Base-by-base conservation (phyloP, 2,888 invertebrate genomes). In the Acleris laterana region DNA sequence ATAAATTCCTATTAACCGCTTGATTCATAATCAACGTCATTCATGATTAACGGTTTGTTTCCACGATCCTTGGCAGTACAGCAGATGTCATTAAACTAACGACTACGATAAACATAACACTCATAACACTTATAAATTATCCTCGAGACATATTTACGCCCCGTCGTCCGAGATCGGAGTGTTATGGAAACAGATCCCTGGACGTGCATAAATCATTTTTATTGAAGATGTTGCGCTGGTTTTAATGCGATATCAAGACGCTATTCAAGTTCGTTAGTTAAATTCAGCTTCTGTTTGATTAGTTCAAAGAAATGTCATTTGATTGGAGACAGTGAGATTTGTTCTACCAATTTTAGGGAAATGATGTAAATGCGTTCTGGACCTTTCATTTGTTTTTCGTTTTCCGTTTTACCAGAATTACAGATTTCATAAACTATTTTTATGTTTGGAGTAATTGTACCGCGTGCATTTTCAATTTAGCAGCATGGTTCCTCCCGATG, bases 111-210 rank as follows among this genome's bases (percentile, higher is more conserved):
- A 64, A 64, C 60, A 49, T 38, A 22, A 49, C 59, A 55, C 59
- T 59, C 59, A 64, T 49, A 60, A 55, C 64, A 49, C 53, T 55
- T 64, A 53, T 59, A 60, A 59, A 64, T 64, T 59, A 60, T 28
- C 19, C 58, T 46, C 22, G 4, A 17, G 48, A 58, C 51, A 28
- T 52, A 59, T 63, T 58, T 52, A 58, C 63, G 52, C 32, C 38
- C 49, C 25, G 38, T 52, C 32, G 17, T 38, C 62, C 62, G 22
- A 48, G 38, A 38, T 53, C 48, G 51, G 63, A 22, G 46, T 52
- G 58, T 48, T 63, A 46, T 58, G 63, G 58, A 52, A 46, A 58
- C 51, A 63, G 51, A 58, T 42, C 49, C 56, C 56, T 38, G 58
- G 57, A 50, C 32, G 25, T 57, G 28, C 25, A 50, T 63, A 63